Percentiles rank a stretch among this genome's conserved stretches.
Evolutionary conservation across 1,140 invertebrate species (phyloP).

Genomic region (Leptoteleia sp.): DNA sequence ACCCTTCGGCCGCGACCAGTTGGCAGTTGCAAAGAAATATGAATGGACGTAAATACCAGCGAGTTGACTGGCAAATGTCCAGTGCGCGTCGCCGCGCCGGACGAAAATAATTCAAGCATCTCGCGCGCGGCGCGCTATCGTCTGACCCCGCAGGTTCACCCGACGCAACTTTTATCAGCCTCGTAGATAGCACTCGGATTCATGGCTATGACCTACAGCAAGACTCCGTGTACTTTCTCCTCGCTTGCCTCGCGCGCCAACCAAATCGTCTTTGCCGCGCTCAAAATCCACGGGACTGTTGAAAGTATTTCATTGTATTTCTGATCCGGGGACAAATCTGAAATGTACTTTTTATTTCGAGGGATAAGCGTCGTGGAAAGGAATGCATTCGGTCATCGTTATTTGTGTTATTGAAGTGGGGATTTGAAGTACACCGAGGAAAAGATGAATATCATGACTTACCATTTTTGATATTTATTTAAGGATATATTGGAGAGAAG

Average conservation of each 20-base stretch:
- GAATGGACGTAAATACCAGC: constrained; percentile 9
- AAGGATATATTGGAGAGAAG: no score
- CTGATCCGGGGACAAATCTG: no score
- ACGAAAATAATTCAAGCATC: constrained; percentile 62
- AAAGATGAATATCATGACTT: no score
- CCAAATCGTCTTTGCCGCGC: not conserved
- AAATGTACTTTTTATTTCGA: no score
- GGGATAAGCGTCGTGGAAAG: no score
- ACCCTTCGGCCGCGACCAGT: not conserved
- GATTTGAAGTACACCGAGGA: no score
- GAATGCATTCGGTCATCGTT: no score
- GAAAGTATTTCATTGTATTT: no score
- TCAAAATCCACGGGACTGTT: no score
- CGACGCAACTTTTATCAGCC: constrained; percentile 33
- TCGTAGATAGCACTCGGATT: constrained; percentile 31
- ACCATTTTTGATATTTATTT: no score
- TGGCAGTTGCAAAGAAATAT: not conserved
- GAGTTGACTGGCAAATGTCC: constrained; percentile 55
- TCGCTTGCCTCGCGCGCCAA: no score
- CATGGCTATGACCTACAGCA: constrained; percentile 40
- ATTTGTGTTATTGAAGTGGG: no score
- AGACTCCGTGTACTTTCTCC: constrained; percentile 25
- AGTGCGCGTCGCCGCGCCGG: constrained; percentile 42
- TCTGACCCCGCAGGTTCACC: constrained; percentile 28
- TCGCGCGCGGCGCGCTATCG: constrained; percentile 17